Evolutionary conservation across 2,113 vertebrate species (phyloP).

Genomic region (Leptosomus discolor): DNA sequence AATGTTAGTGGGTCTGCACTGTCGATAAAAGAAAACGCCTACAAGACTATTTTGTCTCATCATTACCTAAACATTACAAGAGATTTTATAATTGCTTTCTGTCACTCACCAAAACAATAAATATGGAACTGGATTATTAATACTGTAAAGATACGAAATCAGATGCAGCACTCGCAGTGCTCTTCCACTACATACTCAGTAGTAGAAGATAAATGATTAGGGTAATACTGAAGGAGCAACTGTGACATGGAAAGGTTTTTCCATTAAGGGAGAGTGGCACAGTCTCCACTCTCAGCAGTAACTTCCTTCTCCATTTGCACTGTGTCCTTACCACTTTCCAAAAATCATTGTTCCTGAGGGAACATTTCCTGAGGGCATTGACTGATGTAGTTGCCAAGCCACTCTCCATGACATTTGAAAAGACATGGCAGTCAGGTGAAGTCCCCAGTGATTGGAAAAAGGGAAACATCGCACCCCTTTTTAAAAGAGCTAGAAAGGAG

Average conservation of each 20-base stretch:
- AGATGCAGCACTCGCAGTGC: background rate
- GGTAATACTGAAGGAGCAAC: background rate
- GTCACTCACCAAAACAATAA: background rate
- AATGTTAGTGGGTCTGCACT: background rate
- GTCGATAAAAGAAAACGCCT: background rate
- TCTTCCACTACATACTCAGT: background rate
- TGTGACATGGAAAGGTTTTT: background rate
- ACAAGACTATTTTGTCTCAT: background rate
- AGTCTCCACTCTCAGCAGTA: background rate
- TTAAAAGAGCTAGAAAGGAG: too few species aligned
- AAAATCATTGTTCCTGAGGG: background rate
- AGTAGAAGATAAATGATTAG: background rate
- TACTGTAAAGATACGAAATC: background rate
- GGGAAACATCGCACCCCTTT: too few species aligned
- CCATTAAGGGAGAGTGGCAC: background rate
- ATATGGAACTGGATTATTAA: background rate
- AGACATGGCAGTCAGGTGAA: too few species aligned
- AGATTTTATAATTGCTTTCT: background rate
- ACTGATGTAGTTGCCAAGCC: too few species aligned
- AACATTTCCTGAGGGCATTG: too few species aligned
- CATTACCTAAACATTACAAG: background rate
- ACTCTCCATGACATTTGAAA: too few species aligned
- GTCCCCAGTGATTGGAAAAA: too few species aligned
- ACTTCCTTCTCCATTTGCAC: background rate
- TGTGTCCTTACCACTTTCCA: background rate